phyloP scores from a whole-genome alignment of 2,113 vertebrate species.

The Crotophaga sulcirostris region DNA sequence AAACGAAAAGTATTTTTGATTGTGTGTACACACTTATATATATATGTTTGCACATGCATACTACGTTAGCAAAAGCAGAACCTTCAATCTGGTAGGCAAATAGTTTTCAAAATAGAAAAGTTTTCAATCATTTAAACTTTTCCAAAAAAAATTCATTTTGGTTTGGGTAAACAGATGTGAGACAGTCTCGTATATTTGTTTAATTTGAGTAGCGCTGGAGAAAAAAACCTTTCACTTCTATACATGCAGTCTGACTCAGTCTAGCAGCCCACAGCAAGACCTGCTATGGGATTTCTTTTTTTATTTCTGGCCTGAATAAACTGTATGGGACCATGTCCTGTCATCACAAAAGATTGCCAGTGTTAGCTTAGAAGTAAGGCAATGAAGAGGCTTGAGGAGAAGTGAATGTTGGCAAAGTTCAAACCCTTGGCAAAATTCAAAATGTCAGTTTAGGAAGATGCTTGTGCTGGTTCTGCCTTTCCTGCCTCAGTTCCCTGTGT shows the following conservation, averaged over 20 bases:
- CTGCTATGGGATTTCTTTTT: neutral
- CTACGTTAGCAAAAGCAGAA: neutral
- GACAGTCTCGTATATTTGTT: neutral
- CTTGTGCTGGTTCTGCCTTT: neutral
- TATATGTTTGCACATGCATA: neutral
- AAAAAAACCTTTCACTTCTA: neutral
- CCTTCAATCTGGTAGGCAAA: neutral
- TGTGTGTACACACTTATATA: neutral
- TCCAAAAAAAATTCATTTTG: neutral
- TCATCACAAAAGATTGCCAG: neutral
- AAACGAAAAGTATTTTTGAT: neutral
- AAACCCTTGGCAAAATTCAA: neutral
- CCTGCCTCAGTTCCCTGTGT: neutral
- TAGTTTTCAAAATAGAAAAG: neutral
- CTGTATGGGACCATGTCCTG: rapidly evolving
- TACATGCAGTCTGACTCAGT: neutral
- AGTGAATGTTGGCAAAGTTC: no score
- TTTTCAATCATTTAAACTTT: neutral
- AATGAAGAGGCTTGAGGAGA: neutral
- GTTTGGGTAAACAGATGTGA: neutral
- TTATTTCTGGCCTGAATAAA: neutral
- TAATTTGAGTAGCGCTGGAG: neutral
- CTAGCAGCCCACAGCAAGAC: neutral
- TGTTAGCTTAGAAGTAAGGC: neutral
- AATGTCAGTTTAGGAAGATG: neutral